Evolutionary conservation across 2,113 vertebrate genomes (phyloP).

Genomic region (Aegithalos caudatus): DNA sequence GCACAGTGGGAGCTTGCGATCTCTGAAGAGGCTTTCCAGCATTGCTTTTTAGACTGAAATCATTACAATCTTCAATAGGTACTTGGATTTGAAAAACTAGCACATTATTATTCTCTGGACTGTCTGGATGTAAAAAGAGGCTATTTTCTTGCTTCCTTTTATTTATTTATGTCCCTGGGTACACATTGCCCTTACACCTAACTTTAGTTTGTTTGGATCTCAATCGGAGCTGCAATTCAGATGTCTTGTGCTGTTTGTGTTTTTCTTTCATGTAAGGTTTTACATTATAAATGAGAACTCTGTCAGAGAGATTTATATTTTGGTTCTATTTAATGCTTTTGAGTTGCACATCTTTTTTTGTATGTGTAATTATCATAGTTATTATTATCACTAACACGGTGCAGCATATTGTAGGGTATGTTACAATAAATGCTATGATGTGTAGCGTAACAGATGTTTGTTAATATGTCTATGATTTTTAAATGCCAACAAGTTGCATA

Average conservation of each 20-base stretch:
- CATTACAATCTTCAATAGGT: slow-evolving; percentile 78
- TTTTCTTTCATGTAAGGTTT: slow-evolving; percentile 64
- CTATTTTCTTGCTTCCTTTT: slow-evolving; percentile 62
- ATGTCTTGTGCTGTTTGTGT: slow-evolving; percentile 34
- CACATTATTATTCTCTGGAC: slow-evolving; percentile 78
- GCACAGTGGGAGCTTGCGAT: slow-evolving; percentile 76
- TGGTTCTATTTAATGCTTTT: slow-evolving; percentile 53
- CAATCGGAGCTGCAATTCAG: slow-evolving; percentile 55
- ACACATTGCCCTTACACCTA: slow-evolving; percentile 65
- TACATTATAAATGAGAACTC: slow-evolving; percentile 59
- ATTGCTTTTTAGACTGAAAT: slow-evolving; percentile 77
- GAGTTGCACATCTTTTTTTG: background rate
- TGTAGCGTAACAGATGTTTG: background rate
- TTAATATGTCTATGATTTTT: background rate
- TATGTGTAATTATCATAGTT: slow-evolving; percentile 22
- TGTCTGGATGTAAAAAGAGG: slow-evolving; percentile 71
- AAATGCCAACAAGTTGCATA: background rate
- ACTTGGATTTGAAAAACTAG: slow-evolving; percentile 75
- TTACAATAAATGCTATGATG: background rate
- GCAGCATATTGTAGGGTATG: background rate
- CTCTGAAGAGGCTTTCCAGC: slow-evolving; percentile 77
- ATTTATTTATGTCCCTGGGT: slow-evolving; percentile 30
- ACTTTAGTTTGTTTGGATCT: slow-evolving; percentile 63
- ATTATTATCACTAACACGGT: background rate
- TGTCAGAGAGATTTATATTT: slow-evolving; percentile 46